Evolutionary conservation across 2,888 invertebrate genomes (phyloP).

Genomic region (Subacronicta megacephala): DNA sequence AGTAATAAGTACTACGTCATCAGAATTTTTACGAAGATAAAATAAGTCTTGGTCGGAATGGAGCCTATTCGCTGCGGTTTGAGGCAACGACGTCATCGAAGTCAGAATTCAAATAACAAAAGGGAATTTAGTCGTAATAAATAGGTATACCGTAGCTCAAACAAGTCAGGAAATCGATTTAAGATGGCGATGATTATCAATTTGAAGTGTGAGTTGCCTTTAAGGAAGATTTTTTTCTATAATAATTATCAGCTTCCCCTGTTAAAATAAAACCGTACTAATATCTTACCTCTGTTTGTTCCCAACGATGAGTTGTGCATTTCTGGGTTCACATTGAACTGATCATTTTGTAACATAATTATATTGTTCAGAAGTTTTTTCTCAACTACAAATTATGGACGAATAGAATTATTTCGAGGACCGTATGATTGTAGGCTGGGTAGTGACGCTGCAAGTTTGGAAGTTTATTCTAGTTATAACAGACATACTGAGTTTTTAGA

Average conservation of each 20-base stretch:
- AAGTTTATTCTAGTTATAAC: slow-evolving; percentile 52
- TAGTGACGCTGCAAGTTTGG: slow-evolving; percentile 76
- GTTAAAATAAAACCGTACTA: slow-evolving; percentile 38
- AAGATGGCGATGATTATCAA: no score
- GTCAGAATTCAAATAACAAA: no score
- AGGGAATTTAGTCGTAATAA: no score
- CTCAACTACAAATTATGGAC: slow-evolving; percentile 84
- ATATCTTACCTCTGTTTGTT: slow-evolving; percentile 53
- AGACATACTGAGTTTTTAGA: neutral
- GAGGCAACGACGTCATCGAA: no score
- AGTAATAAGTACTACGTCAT: no score
- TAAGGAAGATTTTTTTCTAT: no score
- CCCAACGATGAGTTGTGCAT: slow-evolving; percentile 67
- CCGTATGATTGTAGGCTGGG: slow-evolving; percentile 81
- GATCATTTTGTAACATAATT: slow-evolving; percentile 88
- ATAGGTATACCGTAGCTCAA: no score
- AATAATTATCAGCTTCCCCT: slow-evolving; percentile 6
- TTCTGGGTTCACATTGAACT: slow-evolving; percentile 76
- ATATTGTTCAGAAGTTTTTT: slow-evolving; percentile 85
- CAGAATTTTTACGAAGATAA: no score
- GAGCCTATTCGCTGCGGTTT: no score
- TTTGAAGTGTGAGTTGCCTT: no score
- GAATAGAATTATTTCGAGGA: slow-evolving; percentile 85
- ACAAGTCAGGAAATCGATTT: no score
- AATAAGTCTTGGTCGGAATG: no score